Evolutionary conservation across 2,113 vertebrate genomes (phyloP), one percentile per base, ranked within the genome.

Genomic region (Ammodytes dubius): DNA sequence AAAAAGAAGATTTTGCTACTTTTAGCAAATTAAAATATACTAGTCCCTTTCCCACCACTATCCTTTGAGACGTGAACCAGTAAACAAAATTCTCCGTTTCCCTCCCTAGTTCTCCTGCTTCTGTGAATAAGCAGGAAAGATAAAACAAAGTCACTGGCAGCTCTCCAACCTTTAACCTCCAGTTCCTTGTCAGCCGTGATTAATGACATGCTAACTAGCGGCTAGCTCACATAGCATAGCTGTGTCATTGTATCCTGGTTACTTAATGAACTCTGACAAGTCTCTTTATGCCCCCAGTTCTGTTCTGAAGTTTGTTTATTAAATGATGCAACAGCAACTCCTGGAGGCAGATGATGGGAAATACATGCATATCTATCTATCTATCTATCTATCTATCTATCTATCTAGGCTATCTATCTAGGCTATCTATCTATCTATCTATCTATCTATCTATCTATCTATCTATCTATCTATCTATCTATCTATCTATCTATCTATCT

Each of bases 141-240:
- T 74, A 57, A 86, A 85, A 86, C 84, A 70, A 68, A 77, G 87
- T 83, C 61, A 79, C 80, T 84, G 79, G 87, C 86, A 88, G 87
- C 84, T 70, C 56, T 74, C 52, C 65, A 70, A 80, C 90, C 85
- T 89, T 80, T 86, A 83, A 89, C 84, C 87, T 70, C 57, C 52
- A 42, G 76, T 77, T 90, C 85, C 82, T 43, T 92, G 91, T 93
- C 91, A 92, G 83, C 85, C 70, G 61, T 91, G 89, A 93, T 93
- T 90, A 93, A 93, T 92, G 91, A 70, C 84, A 77, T 76, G 43
- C 84, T 83, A 80, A 82, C 83, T 90, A 85, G 75, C 83, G 83
- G 86, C 60, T 87, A 75, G 87, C 88, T 87, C 45, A 58, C 83
- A 59, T 69, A 86, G 86, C 81, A 27, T 76, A 43, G 65, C 79